phyloP scores from a whole-genome alignment of 1,140 invertebrate genomes.

The Reticulitermes speratus region DNA sequence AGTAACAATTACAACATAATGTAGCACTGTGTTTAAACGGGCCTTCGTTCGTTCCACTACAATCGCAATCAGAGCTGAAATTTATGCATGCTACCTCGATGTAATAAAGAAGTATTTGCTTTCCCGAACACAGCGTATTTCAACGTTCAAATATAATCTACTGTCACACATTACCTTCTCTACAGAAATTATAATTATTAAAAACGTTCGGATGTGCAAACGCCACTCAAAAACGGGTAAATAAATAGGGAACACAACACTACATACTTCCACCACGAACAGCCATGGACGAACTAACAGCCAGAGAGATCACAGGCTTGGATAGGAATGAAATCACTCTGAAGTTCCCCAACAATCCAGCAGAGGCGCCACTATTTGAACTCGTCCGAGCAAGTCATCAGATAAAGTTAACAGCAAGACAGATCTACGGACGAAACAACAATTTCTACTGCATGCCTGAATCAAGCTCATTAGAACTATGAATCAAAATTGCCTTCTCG shows the following conservation, averaged over 20 bases:
- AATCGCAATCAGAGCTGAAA: background rate
- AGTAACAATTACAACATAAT: background rate
- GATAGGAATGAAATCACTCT: background rate
- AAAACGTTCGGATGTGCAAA: too few relatives aligned
- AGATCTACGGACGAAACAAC: background rate
- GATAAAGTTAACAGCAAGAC: background rate
- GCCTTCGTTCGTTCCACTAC: background rate
- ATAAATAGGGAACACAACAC: background rate
- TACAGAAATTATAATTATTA: background rate
- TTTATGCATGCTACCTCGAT: background rate
- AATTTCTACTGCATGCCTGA: too few relatives aligned
- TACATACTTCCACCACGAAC: background rate
- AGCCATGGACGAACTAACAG: background rate
- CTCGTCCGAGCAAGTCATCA: background rate
- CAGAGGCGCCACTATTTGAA: constrained; percentile 8
- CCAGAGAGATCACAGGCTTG: background rate
- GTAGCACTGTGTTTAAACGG: background rate
- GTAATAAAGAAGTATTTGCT: background rate
- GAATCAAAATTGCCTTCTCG: too few relatives aligned
- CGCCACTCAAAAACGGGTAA: background rate
- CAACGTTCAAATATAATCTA: background rate
- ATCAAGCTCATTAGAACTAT: too few relatives aligned
- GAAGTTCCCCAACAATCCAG: background rate
- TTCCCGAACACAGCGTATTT: background rate
- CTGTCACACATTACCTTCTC: background rate